Percentiles rank a stretch among this genome's conserved stretches.
Evolutionary conservation across 1,140 invertebrate genomes (phyloP).

Genomic region (Drosophila kikkawai): DNA sequence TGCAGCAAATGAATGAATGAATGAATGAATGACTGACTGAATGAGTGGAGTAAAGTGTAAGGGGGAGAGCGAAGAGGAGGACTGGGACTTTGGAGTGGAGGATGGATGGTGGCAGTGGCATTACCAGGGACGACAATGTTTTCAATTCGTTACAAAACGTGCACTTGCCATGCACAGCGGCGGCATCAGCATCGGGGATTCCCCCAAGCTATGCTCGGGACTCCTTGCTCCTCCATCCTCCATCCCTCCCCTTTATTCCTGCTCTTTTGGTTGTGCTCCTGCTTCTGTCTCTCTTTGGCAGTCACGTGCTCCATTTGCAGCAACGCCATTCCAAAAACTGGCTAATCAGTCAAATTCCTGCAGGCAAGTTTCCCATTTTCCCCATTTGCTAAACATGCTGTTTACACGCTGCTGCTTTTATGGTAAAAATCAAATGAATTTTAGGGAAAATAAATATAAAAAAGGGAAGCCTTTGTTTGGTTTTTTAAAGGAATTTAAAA

Average conservation of each 20-base stretch:
- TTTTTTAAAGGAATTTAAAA: neutral
- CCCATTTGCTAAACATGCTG: neutral
- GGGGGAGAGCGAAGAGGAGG: neutral
- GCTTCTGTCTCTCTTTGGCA: slow-evolving; percentile 10
- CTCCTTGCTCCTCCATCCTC: neutral
- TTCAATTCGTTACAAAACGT: slow-evolving; percentile 69
- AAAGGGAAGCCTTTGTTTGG: neutral
- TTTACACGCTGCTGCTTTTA: slow-evolving; percentile 13
- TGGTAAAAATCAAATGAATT: slow-evolving; percentile 13
- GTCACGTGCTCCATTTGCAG: slow-evolving; percentile 75
- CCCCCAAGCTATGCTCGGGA: slow-evolving; percentile 27
- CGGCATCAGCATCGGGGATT: slow-evolving; percentile 24
- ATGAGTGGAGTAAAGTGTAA: slow-evolving; percentile 12
- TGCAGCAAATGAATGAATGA: slow-evolving; percentile 72
- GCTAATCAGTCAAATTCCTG: slow-evolving; percentile 79
- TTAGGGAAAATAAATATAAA: neutral
- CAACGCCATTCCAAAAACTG: slow-evolving; percentile 72
- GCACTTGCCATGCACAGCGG: slow-evolving; percentile 47
- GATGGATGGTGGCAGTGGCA: slow-evolving; percentile 31
- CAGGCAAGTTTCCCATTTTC: slow-evolving; percentile 30
- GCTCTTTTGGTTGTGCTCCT: neutral
- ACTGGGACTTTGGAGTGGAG: slow-evolving; percentile 11
- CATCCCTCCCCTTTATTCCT: too few relatives aligned
- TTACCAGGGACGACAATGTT: slow-evolving; percentile 58
- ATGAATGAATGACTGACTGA: slow-evolving; percentile 49